A percentile compares a stretch with the other conserved stretches of the same genome.
phyloP scores from a whole-genome alignment of 37 sponge, comb jelly and placozoan species.

The Geodia barretti region DNA sequence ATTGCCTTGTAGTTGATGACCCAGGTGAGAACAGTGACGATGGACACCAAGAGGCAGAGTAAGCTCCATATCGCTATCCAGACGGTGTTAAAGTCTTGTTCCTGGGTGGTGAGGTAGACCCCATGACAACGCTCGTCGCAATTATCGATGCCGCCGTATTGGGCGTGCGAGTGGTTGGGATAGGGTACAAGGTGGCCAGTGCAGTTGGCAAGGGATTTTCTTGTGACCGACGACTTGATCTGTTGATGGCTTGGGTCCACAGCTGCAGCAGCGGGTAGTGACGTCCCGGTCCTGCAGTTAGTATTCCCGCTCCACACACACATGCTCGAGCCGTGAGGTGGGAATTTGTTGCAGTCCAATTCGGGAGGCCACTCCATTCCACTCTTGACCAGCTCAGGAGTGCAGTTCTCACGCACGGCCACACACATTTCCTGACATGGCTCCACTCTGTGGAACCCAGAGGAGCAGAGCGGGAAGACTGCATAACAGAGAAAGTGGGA shows the following conservation, averaged over 20 bases:
- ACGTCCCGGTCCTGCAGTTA: not conserved
- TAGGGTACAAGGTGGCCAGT: slow-evolving; percentile 4
- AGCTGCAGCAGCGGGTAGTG: not conserved
- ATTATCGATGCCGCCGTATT: slow-evolving; percentile 40
- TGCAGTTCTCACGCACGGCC: slow-evolving; percentile 35
- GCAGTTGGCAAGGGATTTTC: slow-evolving; percentile 1
- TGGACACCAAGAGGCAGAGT: slow-evolving; percentile 17
- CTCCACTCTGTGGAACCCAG: slow-evolving; percentile 4
- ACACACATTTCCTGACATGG: slow-evolving; percentile 63
- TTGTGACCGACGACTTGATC: not conserved
- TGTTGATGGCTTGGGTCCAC: not conserved
- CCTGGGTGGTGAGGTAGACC: slow-evolving; percentile 24
- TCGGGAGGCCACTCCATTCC: slow-evolving; percentile 14
- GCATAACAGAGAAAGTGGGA: slow-evolving; percentile 32
- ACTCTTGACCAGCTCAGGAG: not conserved
- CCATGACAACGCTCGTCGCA: slow-evolving; percentile 61
- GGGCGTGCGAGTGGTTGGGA: not conserved
- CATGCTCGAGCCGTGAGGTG: slow-evolving; percentile 1
- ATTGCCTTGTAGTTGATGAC: slow-evolving; percentile 34
- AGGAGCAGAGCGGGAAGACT: slow-evolving; percentile 22
- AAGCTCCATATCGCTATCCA: slow-evolving; percentile 22
- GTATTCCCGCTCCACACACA: slow-evolving; percentile 10
- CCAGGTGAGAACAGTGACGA: slow-evolving; percentile 25
- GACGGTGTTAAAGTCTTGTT: slow-evolving; percentile 4
- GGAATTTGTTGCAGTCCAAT: slow-evolving; percentile 21